Base-by-base conservation (phyloP, 2,113 vertebrate species). In the Cynoglossus semilaevis region DNA sequence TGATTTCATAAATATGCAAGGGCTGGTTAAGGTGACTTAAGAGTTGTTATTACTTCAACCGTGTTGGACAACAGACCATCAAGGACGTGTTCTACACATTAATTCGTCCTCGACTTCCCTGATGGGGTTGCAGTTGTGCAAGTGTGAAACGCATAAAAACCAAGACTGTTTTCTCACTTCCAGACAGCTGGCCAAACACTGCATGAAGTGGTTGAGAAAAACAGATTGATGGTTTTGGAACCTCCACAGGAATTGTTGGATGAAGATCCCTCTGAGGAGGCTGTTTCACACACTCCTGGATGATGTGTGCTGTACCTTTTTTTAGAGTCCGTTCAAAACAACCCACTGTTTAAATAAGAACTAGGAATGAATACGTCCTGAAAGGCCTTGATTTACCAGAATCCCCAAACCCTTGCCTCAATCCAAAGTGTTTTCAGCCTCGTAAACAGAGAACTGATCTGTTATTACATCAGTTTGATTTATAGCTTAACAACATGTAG, bases 151-250 rank as follows among this genome's bases (percentile, higher is more conserved):
- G 37, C 3, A 8, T 9, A 40, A 40, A 16, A 15, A 9, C 11
- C 3, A 15, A 16, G 10, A 12, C 50, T n/a, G 2, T 2, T 3
- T 51, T 38, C 51, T 52, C 51, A 38, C 51, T 35, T 18, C 16
- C 51, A 38, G 35, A 52, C 51, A 52, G 35, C 34, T 51, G 49
- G 49, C 5, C 5, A 51, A 51, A 36, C 34, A 16, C 29, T 12
- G 9, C 22, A 15, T 51, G 49, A 36, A 36, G 34, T 17, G 34
- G 49, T 29, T 37, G 34, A 16, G 15, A 14, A 8, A 38, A 7
- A 17, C 10, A 52, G 1, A 12, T 12, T 38, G 51, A 35, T 37
- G 15, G 11, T 51, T 51, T 16, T 37, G n/a, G 34, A 37, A 7
- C 12, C 17, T 15, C 38, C 49, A 51, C 34, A 37, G 51, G 5